These are phyloP conservation scores for Toxotes lorentzi DNA, from an alignment of 2,797 vertebrate species.

Conservation along the genomic window DNA sequence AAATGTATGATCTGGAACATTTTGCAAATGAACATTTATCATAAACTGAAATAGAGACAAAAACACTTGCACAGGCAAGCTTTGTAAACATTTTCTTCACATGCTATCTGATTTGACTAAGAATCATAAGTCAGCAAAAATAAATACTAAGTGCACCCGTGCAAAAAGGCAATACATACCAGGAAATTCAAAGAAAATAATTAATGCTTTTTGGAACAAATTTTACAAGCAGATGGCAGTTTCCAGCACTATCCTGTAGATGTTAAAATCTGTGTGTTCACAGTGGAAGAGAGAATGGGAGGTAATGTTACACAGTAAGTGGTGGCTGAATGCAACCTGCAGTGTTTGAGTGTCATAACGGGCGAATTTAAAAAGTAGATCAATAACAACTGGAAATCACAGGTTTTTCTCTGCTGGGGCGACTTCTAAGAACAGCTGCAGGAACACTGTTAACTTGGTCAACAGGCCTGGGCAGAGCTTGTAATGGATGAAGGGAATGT, in stretches of 20 bases:
- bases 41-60: background rate
- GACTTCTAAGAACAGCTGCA: slow-evolving; percentile 92
- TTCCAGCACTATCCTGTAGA: background rate
- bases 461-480: slow-evolving; percentile 84
- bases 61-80: background rate
- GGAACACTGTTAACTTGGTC: slow-evolving; percentile 84
- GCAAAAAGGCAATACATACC: background rate
- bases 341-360: background rate
- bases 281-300: background rate
- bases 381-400: slow-evolving; percentile 36
- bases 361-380: background rate
- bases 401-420: slow-evolving; percentile 86
- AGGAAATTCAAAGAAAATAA: background rate
- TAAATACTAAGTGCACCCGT: background rate
- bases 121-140: background rate
- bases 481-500: slow-evolving; percentile 89
- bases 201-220: background rate
- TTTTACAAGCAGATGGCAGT: background rate
- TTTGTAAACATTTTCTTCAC: background rate
- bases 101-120: too few relatives aligned
- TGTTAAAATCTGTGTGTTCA: background rate
- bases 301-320: background rate
- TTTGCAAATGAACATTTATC: background rate
- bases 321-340: background rate
- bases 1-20: background rate